Percentiles rank a stretch among this genome's conserved stretches.
Conservation (phyloP, 2,113 vertebrate genomes). For the Rafetus swinhoei region DNA sequence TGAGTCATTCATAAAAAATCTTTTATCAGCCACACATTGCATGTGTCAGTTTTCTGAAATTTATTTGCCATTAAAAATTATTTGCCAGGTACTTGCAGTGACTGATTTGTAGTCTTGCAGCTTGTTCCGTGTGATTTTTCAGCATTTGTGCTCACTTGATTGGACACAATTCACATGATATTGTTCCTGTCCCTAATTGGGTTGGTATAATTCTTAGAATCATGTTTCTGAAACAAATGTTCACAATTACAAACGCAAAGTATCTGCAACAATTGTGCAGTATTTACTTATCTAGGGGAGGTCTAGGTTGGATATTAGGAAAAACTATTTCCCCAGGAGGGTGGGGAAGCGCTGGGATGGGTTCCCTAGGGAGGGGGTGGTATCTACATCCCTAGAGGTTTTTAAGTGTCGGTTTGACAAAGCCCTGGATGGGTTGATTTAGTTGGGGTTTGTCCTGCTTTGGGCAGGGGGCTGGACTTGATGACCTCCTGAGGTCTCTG, state of each 20-base stretch:
- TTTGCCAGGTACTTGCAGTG: background rate
- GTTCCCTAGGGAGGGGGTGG: too few species aligned
- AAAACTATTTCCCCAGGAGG: too few species aligned
- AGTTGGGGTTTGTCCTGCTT: too few species aligned
- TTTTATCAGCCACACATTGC: background rate
- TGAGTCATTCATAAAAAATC: fast-evolving
- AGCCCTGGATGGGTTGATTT: too few species aligned
- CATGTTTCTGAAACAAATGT: background rate
- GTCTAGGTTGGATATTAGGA: too few species aligned
- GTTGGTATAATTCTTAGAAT: fast-evolving
- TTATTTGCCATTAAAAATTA: fast-evolving
- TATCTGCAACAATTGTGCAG: background rate
- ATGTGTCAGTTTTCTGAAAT: background rate
- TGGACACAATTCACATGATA: background rate
- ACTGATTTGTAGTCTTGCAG: background rate
- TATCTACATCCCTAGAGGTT: too few species aligned
- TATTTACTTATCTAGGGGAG: too few species aligned
- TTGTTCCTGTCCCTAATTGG: fast-evolving
- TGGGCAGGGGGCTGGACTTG: too few species aligned
- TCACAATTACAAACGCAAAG: background rate
- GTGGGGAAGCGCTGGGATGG: too few species aligned
- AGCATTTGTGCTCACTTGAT: fast-evolving
- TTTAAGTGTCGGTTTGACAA: too few species aligned
- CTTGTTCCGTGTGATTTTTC: background rate
- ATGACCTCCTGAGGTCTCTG: too few species aligned